Percentiles rank a stretch among this genome's conserved stretches.
Evolutionary conservation across 2,888 invertebrate genomes (phyloP).

Genomic region (Argyresthia albistria): DNA sequence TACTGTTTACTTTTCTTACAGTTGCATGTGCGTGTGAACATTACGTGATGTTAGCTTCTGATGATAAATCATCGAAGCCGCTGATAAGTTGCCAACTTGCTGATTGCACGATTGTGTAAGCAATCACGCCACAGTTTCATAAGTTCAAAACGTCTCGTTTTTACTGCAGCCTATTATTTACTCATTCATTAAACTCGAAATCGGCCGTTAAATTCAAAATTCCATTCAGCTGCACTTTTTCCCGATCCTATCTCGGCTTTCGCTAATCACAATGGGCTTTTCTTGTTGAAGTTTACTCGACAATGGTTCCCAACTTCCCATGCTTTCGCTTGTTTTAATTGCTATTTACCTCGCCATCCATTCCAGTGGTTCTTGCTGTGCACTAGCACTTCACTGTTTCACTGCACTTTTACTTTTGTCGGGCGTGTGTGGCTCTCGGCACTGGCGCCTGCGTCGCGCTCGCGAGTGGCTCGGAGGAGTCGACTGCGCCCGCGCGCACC

Average conservation of each 20-base stretch:
- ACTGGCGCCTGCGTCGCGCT: slow-evolving; percentile 2
- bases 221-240: neutral
- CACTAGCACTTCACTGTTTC: neutral
- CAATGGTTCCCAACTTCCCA: slow-evolving; percentile 4
- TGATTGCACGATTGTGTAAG: no score
- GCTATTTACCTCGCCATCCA: slow-evolving; percentile 47
- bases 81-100: no score
- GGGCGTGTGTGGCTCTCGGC: slow-evolving; percentile 16
- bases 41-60: no score
- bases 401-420: slow-evolving; percentile 8
- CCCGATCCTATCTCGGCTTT: slow-evolving; percentile 1
- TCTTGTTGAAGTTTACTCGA: neutral
- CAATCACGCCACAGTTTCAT: neutral
- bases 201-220: neutral
- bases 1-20: no score
- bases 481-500: slow-evolving; percentile 6
- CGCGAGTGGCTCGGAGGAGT: neutral
- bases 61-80: no score
- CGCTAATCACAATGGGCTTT: slow-evolving; percentile 4
- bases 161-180: neutral
- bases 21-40: no score
- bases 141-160: neutral
- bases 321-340: slow-evolving; percentile 3
- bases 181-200: neutral
- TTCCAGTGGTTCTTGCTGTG: slow-evolving; percentile 30